These are phyloP conservation scores for Iselma pallidipennis DNA, from an alignment of 2,888 invertebrate species.

Conservation along the genomic window DNA sequence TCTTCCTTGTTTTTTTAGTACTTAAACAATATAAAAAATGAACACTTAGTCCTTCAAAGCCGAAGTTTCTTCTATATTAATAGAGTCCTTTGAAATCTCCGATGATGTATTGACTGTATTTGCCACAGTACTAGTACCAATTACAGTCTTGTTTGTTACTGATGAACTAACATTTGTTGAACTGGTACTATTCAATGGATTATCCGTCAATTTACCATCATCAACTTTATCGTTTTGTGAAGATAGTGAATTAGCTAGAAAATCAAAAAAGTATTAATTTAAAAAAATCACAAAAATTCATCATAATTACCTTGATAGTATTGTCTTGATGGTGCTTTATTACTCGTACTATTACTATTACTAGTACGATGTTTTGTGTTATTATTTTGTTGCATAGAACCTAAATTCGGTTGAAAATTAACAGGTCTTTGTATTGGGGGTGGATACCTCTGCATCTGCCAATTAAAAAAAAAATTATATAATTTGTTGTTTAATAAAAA, in stretches of 20 bases:
- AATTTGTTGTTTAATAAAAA: slow-evolving; percentile 5
- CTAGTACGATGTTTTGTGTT: slow-evolving; percentile 52
- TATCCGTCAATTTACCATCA: slow-evolving; percentile 49
- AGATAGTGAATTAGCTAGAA: slow-evolving; percentile 43
- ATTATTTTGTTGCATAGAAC: slow-evolving; percentile 49
- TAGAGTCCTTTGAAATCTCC: slow-evolving; percentile 46
- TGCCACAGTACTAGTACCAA: slow-evolving; percentile 26
- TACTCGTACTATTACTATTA: slow-evolving; percentile 48
- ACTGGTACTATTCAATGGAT: slow-evolving; percentile 33
- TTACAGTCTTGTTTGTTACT: slow-evolving; percentile 26
- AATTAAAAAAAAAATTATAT: slow-evolving; percentile 17
- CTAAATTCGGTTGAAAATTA: slow-evolving; percentile 57
- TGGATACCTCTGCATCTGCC: slow-evolving; percentile 54
- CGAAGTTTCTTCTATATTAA: slow-evolving; percentile 47
- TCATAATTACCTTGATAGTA: slow-evolving; percentile 58
- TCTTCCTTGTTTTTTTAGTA: slow-evolving; percentile 36
- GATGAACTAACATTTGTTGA: slow-evolving; percentile 27
- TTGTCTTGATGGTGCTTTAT: slow-evolving; percentile 56
- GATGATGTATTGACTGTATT: slow-evolving; percentile 22
- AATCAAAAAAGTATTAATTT: slow-evolving; percentile 14
- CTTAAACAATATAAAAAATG: slow-evolving; percentile 34
- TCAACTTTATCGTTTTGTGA: slow-evolving; percentile 51
- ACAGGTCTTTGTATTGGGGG: slow-evolving; percentile 62
- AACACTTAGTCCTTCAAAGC: slow-evolving; percentile 48
- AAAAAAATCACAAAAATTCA: not conserved